Percentiles rank a stretch among this genome's conserved stretches.
phyloP scores from a whole-genome alignment of 35 echinoderm and acorn worm genomes.

The Lytechinus variegatus region DNA sequence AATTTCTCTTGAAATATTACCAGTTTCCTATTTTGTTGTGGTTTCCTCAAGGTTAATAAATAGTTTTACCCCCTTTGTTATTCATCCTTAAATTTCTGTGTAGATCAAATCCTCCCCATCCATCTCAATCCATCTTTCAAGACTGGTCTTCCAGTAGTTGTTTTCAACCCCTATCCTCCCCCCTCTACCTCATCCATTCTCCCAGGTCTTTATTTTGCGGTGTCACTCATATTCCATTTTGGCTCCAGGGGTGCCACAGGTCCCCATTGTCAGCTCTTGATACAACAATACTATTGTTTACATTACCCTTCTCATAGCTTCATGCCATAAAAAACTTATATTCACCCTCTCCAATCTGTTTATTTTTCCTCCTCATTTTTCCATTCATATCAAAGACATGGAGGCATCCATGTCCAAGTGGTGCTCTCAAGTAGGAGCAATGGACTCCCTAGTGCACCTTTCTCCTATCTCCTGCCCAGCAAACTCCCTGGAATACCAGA shows the following conservation, averaged over 20 bases:
- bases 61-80: not conserved
- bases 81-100: not conserved
- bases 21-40: not conserved
- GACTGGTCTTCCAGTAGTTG: not conserved
- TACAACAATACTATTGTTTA: conserved; percentile 37
- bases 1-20: not conserved
- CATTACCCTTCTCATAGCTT: conserved; percentile 25
- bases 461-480: conserved; percentile 9
- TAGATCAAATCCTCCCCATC: not conserved
- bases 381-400: not conserved
- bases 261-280: conserved; percentile 8
- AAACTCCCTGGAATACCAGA: conserved; percentile 3
- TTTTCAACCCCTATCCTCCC: not conserved
- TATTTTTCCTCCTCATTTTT: conserved; percentile 41
- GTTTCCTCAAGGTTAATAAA: not conserved
- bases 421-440: not conserved
- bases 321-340: conserved; percentile 36
- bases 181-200: not conserved
- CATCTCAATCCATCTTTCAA: not conserved
- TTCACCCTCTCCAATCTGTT: conserved; percentile 9
- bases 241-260: not conserved
- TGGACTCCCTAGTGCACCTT: not conserved
- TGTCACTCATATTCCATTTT: conserved; percentile 48
- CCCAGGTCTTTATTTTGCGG: not conserved
- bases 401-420: not conserved